phyloP scores from a whole-genome alignment of 2,797 vertebrate species.

The Chanos chanos region DNA sequence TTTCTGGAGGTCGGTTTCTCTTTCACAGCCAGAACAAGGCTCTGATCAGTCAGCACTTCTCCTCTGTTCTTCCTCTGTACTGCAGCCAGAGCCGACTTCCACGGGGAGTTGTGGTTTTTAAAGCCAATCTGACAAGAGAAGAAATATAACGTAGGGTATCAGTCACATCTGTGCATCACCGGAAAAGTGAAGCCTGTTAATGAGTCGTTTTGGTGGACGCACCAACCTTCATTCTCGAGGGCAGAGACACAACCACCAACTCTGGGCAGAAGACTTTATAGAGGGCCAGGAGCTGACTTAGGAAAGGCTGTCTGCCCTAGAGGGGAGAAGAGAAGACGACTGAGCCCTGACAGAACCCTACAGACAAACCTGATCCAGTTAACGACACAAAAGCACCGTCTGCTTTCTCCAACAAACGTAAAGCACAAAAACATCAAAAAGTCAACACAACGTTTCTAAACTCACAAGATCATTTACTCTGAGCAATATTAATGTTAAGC shows the following conservation, averaged over 20 bases:
- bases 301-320: conserved; percentile 82
- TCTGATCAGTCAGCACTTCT: conserved; percentile 38
- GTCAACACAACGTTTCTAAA: too few relatives aligned
- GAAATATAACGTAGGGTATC: not conserved
- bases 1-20: conserved; percentile 63
- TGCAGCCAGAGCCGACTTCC: conserved; percentile 73
- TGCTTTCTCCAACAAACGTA: too few relatives aligned
- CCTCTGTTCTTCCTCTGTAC: conserved; percentile 69
- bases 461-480: too few relatives aligned
- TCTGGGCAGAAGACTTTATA: conserved; percentile 88
- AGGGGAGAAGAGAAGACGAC: conserved; percentile 37
- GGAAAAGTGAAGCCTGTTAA: too few relatives aligned
- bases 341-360: not conserved
- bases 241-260: conserved; percentile 78
- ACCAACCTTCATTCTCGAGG: conserved; percentile 79
- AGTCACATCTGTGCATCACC: too few relatives aligned
- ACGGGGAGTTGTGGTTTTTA: conserved; percentile 74
- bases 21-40: conserved; percentile 46
- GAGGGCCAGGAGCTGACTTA: conserved; percentile 82
- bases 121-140: conserved; percentile 75
- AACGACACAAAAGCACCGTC: too few relatives aligned
- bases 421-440: too few relatives aligned
- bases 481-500: too few relatives aligned
- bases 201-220: not conserved
- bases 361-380: not conserved